A percentile compares a stretch with the other conserved stretches of the same genome.
phyloP scores from a whole-genome alignment of 2,797 vertebrate species.

The Enteromius paludinosus region DNA sequence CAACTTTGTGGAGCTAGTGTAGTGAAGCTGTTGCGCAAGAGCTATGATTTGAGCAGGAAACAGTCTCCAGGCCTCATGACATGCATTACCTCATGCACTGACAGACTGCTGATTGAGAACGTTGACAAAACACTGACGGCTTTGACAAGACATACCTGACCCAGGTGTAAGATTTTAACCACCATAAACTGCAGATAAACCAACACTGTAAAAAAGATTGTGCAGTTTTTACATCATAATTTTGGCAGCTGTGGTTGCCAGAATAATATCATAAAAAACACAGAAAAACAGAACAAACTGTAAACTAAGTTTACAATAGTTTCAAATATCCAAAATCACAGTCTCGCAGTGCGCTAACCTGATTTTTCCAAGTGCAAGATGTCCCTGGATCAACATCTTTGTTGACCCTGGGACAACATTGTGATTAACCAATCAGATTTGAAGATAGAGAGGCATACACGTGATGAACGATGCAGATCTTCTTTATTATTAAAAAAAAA shows the following conservation, averaged over 20 bases:
- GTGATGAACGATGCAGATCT: too few relatives aligned
- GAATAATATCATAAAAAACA: not conserved
- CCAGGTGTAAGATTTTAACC: slow-evolving; percentile 14
- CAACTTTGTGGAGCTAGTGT: slow-evolving; percentile 41
- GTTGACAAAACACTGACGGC: slow-evolving; percentile 25
- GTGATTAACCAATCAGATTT: too few relatives aligned
- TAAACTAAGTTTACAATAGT: too few relatives aligned
- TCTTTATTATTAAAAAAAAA: too few relatives aligned
- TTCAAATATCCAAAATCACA: too few relatives aligned
- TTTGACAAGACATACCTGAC: slow-evolving; percentile 55
- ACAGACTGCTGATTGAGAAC: slow-evolving; percentile 47
- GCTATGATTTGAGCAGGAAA: slow-evolving; percentile 46
- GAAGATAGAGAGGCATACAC: too few relatives aligned
- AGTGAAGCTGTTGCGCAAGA: slow-evolving; percentile 50
- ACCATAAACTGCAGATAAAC: not conserved
- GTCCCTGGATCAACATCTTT: too few relatives aligned
- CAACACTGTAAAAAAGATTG: not conserved
- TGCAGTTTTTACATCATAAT: not conserved
- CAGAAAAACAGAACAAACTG: not conserved
- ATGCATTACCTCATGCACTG: slow-evolving; percentile 56
- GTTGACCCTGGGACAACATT: too few relatives aligned
- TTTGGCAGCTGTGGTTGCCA: not conserved
- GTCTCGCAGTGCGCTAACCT: too few relatives aligned
- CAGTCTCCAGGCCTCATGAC: slow-evolving; percentile 28
- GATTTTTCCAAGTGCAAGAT: too few relatives aligned